These are phyloP conservation scores for Leptopilina boulardi DNA, from an alignment of 1,140 invertebrate genomes.

Conservation along the genomic window DNA sequence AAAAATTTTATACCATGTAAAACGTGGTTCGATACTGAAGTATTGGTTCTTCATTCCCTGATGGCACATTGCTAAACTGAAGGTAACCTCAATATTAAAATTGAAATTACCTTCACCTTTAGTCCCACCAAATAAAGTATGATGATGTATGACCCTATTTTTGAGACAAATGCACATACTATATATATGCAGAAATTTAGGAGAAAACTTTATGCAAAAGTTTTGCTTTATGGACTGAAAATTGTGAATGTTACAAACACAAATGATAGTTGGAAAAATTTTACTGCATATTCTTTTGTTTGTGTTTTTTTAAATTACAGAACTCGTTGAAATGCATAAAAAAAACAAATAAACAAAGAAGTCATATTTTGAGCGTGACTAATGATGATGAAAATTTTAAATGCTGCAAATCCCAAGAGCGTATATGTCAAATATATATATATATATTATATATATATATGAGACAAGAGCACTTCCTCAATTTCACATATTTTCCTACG, in stretches of 20 bases:
- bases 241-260: neutral
- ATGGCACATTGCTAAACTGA: conserved; percentile 3
- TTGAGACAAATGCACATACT: neutral
- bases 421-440: no score
- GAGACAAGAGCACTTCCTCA: no score
- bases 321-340: no score
- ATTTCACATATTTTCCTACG: no score
- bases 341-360: no score
- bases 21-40: conserved; percentile 2
- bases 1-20: conserved; percentile 5
- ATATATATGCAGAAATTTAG: neutral
- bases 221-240: conserved; percentile 10
- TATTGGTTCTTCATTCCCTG: conserved; percentile 7
- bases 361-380: no score
- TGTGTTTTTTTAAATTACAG: no score
- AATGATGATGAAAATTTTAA: no score
- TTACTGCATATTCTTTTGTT: neutral
- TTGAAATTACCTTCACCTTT: neutral
- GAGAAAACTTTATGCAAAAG: neutral
- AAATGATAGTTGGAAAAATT: neutral
- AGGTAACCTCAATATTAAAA: conserved; percentile 2
- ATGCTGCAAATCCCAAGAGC: no score
- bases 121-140: neutral
- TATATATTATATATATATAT: no score
- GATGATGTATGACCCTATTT: neutral